These are phyloP conservation scores for Stegodyphus mimosarum DNA, from an alignment of 1,140 invertebrate species.

Conservation along the genomic window DNA sequence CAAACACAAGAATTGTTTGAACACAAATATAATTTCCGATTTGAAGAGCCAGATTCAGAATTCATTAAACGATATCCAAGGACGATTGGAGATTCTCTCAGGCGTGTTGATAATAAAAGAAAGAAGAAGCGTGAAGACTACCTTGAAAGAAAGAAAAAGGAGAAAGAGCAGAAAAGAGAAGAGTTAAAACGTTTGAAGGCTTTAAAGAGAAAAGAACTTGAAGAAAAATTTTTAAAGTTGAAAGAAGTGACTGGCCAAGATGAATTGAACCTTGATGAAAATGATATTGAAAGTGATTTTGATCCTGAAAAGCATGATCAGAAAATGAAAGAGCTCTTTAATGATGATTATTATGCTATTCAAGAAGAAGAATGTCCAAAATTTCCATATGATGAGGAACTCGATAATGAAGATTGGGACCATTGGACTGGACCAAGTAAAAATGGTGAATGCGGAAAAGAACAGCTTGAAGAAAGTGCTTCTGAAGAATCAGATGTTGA, in stretches of 20 bases:
- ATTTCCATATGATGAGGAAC: constrained; percentile 83
- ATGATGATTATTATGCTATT: constrained; percentile 85
- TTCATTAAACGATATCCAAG: constrained; percentile 93
- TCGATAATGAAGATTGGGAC: constrained; percentile 77
- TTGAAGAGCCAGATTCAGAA: constrained; percentile 94
- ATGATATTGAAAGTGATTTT: constrained; percentile 81
- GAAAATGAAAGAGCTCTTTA: constrained; percentile 87
- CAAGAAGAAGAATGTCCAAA: constrained; percentile 82
- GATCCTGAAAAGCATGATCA: constrained; percentile 89
- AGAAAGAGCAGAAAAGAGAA: constrained; percentile 84
- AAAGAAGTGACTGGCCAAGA: constrained; percentile 89
- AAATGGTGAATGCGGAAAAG: constrained; percentile 66
- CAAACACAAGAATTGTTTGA: constrained; percentile 87
- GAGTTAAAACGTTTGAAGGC: constrained; percentile 89
- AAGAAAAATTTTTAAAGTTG: constrained; percentile 87
- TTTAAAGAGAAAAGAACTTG: constrained; percentile 89
- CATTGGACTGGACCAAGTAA: constrained; percentile 71
- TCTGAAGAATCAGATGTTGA: neutral
- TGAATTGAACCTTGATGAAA: constrained; percentile 71
- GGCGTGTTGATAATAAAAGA: constrained; percentile 82
- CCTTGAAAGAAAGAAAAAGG: constrained; percentile 76
- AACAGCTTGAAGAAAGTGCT: constrained; percentile 63
- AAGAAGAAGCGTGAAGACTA: constrained; percentile 79
- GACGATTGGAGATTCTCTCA: constrained; percentile 84
- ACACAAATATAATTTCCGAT: constrained; percentile 95